Conservation (phyloP, 2,113 vertebrate species). For the Cryptoleucopteryx plumbea region DNA sequence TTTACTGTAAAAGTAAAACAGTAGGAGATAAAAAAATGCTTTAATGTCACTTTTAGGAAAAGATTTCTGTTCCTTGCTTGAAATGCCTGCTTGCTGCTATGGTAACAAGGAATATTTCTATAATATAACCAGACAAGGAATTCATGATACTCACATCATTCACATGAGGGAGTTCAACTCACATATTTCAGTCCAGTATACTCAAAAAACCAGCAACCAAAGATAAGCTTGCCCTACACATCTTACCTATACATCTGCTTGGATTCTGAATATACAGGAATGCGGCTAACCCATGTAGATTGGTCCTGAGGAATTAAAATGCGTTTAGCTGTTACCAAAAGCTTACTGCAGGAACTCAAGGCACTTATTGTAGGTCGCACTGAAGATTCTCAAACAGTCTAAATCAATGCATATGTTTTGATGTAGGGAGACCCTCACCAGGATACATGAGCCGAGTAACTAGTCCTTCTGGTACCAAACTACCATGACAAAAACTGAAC, state of each 20-base stretch:
- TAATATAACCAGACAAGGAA: background rate
- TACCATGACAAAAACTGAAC: background rate
- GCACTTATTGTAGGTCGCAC: background rate
- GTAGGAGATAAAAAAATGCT: conserved; percentile 27
- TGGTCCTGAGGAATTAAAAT: background rate
- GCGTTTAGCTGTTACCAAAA: background rate
- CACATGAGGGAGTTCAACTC: background rate
- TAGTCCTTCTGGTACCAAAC: background rate
- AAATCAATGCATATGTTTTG: background rate
- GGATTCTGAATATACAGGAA: background rate
- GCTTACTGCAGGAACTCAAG: background rate
- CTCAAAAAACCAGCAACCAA: background rate
- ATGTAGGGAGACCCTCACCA: background rate
- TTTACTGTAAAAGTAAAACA: conserved; percentile 22
- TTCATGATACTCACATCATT: background rate
- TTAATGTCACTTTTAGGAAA: background rate
- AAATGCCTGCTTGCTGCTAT: background rate
- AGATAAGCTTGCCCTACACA: background rate
- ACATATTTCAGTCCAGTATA: background rate
- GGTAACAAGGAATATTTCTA: background rate
- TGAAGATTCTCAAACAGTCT: background rate
- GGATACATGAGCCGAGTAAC: background rate
- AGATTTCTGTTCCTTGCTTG: background rate
- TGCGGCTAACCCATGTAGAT: background rate
- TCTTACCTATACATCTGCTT: background rate